Conservation (phyloP, 1,140 invertebrate genomes). For the Varroa destructor region DNA sequence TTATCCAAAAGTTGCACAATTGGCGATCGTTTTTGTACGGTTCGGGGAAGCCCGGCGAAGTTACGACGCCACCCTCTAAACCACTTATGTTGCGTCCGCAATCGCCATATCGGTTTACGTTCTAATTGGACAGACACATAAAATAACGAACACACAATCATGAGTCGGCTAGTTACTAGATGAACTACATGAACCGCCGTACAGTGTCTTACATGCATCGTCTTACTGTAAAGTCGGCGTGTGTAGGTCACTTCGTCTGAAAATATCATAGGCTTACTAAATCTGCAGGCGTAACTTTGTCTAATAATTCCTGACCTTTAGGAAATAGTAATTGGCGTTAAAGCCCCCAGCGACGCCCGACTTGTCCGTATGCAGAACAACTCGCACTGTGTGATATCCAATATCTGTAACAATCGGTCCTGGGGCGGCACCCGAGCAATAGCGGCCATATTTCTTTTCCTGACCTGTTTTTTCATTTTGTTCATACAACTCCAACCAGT, state of each 20-base stretch:
- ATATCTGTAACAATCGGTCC: conserved; percentile 77
- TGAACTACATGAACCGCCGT: too few species aligned
- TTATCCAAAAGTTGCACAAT: conserved; percentile 77
- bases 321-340: conserved; percentile 69
- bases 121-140: not conserved
- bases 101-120: conserved; percentile 44
- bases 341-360: conserved; percentile 75
- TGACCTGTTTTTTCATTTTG: conserved; percentile 57
- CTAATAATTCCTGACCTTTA: conserved; percentile 46
- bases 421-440: conserved; percentile 55
- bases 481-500: conserved; percentile 80
- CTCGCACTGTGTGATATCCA: conserved; percentile 63
- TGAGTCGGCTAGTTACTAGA: too few species aligned
- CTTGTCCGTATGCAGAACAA: conserved; percentile 66
- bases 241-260: too few species aligned
- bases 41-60: conserved; percentile 67
- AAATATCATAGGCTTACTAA: too few species aligned
- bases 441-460: conserved; percentile 62
- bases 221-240: too few species aligned
- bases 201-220: too few species aligned
- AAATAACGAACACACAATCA: not conserved
- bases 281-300: too few species aligned
- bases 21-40: conserved; percentile 64
- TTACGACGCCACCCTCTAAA: conserved; percentile 66
- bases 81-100: conserved; percentile 79